These are phyloP conservation scores for Pteromalus puparum DNA, from an alignment of 1,140 invertebrate species.

Conservation along the genomic window DNA sequence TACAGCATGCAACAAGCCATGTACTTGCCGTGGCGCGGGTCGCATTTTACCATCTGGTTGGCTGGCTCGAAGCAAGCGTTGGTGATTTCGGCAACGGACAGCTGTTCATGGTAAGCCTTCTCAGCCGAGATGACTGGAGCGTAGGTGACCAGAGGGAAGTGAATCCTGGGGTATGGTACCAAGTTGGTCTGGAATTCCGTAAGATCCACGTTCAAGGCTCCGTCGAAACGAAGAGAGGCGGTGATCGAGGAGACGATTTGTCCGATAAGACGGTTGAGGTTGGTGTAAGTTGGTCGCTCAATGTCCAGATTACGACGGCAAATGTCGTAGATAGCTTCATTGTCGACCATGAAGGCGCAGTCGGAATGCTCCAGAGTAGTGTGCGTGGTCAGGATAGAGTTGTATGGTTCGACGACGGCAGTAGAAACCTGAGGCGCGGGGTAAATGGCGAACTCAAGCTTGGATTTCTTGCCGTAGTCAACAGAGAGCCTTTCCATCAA, in stretches of 20 bases:
- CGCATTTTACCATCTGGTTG: constrained; percentile 81
- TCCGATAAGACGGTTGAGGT: constrained; percentile 79
- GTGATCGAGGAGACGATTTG: constrained; percentile 81
- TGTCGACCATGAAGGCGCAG: constrained; percentile 83
- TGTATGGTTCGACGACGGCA: constrained; percentile 85
- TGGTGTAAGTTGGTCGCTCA: constrained; percentile 81
- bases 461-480: constrained; percentile 82
- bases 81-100: constrained; percentile 79
- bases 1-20: constrained; percentile 83
- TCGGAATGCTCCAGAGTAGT: constrained; percentile 83
- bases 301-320: constrained; percentile 79
- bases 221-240: constrained; percentile 73
- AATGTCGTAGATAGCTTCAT: constrained; percentile 85
- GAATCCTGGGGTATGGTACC: constrained; percentile 78
- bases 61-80: constrained; percentile 83
- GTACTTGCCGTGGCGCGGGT: constrained; percentile 84
- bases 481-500: constrained; percentile 82
- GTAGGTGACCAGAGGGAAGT: constrained; percentile 80
- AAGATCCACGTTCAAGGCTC: constrained; percentile 62
- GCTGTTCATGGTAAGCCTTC: constrained; percentile 77
- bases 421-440: constrained; percentile 85
- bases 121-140: constrained; percentile 78
- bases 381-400: constrained; percentile 76
- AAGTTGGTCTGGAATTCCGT: constrained; percentile 83
- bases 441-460: constrained; percentile 82